A percentile compares a stretch with the other conserved stretches of the same genome.
phyloP scores from a whole-genome alignment of 2,113 vertebrate species.

The Talpa occidentalis region DNA sequence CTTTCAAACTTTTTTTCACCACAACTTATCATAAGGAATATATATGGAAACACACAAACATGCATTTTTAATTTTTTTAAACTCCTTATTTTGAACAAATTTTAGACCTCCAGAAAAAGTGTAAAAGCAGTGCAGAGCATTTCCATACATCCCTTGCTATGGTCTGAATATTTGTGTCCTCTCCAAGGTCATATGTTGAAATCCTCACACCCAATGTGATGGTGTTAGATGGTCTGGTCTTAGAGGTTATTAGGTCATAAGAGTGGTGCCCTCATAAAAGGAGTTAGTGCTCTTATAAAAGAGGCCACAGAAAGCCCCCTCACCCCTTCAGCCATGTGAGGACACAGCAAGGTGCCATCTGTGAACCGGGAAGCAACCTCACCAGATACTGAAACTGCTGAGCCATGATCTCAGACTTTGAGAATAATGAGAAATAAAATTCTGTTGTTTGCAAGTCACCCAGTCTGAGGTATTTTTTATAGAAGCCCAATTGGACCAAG shows the following conservation, averaged over 20 bases:
- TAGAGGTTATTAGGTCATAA: neutral
- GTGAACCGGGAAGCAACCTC: neutral
- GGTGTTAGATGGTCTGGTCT: neutral
- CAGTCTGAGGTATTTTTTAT: neutral
- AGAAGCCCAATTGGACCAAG: neutral
- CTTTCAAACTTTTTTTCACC: neutral
- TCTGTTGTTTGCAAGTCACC: neutral
- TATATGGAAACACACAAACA: neutral
- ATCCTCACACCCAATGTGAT: neutral
- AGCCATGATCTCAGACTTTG: neutral
- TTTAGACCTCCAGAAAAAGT: conserved; percentile 39
- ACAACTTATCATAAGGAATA: neutral
- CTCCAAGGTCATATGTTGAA: neutral
- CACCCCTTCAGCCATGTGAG: neutral
- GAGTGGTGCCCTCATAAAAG: neutral
- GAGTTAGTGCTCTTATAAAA: neutral
- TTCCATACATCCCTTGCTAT: neutral
- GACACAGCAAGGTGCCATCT: neutral
- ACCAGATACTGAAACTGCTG: neutral
- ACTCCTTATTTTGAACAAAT: neutral
- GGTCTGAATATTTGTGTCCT: neutral
- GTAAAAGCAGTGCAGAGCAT: neutral
- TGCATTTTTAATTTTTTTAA: neutral
- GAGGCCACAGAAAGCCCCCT: neutral
- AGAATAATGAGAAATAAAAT: neutral